Conservation (phyloP, 1,140 invertebrate species). For the Idris sp. region DNA sequence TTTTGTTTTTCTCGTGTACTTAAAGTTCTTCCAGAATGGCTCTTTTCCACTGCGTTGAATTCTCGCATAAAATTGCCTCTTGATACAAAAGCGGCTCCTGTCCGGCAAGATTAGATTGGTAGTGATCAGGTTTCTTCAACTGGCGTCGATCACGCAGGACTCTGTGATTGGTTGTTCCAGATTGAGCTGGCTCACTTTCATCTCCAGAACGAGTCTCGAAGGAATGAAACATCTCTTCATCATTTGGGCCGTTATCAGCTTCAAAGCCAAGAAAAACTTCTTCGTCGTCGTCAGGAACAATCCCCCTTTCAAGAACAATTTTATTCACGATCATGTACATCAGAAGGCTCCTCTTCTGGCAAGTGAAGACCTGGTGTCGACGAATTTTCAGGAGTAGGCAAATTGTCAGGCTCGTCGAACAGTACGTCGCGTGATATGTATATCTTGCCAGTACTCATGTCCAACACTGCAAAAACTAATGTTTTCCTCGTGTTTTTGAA, state of each 20-base stretch:
- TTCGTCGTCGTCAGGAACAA: background rate
- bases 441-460: slow-evolving; percentile 4
- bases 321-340: too few relatives aligned
- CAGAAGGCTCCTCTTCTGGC: too few relatives aligned
- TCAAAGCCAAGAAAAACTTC: background rate
- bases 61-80: slow-evolving; percentile 23
- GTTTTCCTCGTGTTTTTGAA: too few relatives aligned
- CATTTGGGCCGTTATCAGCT: too few relatives aligned
- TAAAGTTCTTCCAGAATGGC: slow-evolving; percentile 70
- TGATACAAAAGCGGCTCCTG: background rate
- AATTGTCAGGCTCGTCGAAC: slow-evolving; percentile 3
- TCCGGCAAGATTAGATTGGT: slow-evolving; percentile 13
- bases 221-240: background rate
- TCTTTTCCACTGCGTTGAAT: slow-evolving; percentile 62
- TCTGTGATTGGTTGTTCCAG: background rate
- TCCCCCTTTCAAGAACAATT: too few relatives aligned
- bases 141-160: slow-evolving; percentile 5
- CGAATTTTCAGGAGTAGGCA: too few relatives aligned
- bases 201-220: too few relatives aligned
- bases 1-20: slow-evolving; percentile 66
- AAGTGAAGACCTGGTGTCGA: too few relatives aligned
- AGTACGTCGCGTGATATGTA: slow-evolving; percentile 16
- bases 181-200: too few relatives aligned
- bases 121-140: slow-evolving; percentile 6
- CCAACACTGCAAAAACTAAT: too few relatives aligned